phyloP scores from a whole-genome alignment of 2,113 vertebrate species.

The Cephalopholis sonnerati region DNA sequence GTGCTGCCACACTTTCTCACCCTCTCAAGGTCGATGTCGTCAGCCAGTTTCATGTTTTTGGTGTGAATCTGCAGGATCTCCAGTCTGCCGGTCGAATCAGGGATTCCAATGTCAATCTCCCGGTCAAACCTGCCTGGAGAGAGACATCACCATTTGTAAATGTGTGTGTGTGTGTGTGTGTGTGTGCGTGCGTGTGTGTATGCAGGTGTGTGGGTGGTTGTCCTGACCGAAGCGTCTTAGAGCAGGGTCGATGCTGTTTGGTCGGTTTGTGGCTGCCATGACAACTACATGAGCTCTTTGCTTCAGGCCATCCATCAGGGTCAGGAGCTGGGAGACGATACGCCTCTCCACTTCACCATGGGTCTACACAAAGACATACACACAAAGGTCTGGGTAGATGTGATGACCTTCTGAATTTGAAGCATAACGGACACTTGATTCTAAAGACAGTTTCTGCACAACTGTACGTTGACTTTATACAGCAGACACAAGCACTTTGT shows the following conservation, averaged over 20 bases:
- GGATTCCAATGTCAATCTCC: constrained; percentile 97
- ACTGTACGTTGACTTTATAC: not conserved
- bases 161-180: not conserved
- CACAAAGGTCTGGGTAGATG: not conserved
- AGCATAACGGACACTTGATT: not conserved
- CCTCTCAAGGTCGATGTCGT: constrained; percentile 95
- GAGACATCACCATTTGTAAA: constrained; percentile 4
- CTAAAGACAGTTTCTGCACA: not conserved
- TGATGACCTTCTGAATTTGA: not conserved
- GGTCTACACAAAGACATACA: constrained; percentile 82
- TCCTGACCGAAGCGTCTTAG: constrained; percentile 91
- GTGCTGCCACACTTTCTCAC: constrained; percentile 68
- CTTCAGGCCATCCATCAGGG: constrained; percentile 96
- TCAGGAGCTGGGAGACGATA: constrained; percentile 95
- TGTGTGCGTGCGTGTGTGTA: not conserved
- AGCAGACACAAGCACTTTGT: constrained; percentile 4
- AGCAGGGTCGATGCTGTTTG: constrained; percentile 95
- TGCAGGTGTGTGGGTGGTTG: not conserved
- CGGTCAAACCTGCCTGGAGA: constrained; percentile 94
- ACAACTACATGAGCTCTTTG: constrained; percentile 96
- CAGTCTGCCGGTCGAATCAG: constrained; percentile 93
- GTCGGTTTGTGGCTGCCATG: constrained; percentile 98
- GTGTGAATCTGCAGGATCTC: constrained; percentile 98
- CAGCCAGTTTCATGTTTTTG: constrained; percentile 96
- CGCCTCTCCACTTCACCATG: constrained; percentile 96